Evolutionary conservation across 2,797 vertebrate genomes (phyloP), one percentile per base, ranked within the genome.

Genomic region (Acanthiza pusilla): DNA sequence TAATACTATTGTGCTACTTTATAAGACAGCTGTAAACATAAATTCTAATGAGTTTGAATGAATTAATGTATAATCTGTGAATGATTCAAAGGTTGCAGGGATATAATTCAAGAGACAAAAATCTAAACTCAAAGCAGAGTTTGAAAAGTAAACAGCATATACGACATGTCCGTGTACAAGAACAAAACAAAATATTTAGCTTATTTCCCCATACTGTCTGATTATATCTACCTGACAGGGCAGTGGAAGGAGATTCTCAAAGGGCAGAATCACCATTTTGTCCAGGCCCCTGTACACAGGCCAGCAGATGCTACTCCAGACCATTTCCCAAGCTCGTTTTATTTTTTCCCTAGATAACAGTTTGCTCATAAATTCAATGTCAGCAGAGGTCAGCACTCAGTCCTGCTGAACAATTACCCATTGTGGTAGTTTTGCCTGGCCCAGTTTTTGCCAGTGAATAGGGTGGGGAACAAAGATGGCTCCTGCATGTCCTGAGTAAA

Each of bases 101-200:
- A 76, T 36, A 11, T 53, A 72, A 76, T 22, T 86, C 13, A 26
- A 21, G 17, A 75, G 5, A 61, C 25, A 73, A 55, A 90, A 73
- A n/a, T 32, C 38, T 42, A 29, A 68, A 84, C 70, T 80, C 38
- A 76, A 65, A 84, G 55, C 18, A 45, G 25, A 51, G 3, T 61
- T 45, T 57, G 12, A 87, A 53, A 4, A 62, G 20, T 1, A 14
- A 91, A 45, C 22, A 53, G 9, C 12, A 45, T 14, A 3, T 15
- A 68, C 65, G 29, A 57, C 2, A 0, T 9, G 11, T 19, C 42
- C 0, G 0, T 9, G 27, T 34, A 17, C 27, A 58, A 58, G 40
- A 73, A 58, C 4, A 71, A 43, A 78, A 32, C 27, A 66, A 77
- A 67, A 23, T 21, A 71, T 32, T 58, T 6, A 14, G 9, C 50